Evolutionary conservation across 1,140 invertebrate species (phyloP), one percentile per base, ranked within the genome.

Genomic region (Belonocnema kinseyi): DNA sequence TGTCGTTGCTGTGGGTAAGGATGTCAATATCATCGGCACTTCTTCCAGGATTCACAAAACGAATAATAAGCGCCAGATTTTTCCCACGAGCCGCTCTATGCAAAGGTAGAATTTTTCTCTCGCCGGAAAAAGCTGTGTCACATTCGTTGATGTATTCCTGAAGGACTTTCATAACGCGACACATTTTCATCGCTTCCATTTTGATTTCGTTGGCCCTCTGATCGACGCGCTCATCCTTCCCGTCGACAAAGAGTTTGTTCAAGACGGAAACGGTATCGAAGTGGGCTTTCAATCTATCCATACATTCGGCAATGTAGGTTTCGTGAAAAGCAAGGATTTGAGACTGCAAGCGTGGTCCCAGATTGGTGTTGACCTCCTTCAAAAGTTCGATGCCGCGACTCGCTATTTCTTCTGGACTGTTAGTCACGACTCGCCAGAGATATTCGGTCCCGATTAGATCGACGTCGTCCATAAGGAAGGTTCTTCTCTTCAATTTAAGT

Each of bases 371-470:
- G 73, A 98, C 97, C 93, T 98, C 97, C 85, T 97, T 96, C 54
- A 99, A 91, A 72, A 99, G 92, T 91, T 97, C 95, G 80, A 98
- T 98, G 17, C 97, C 98, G 86, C 97, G 94, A 84, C 94, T 94
- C 33, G 97, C 97, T 81, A 99, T 98, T 84, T 98, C 97, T 86
- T 99, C 97, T 14, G 94, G 94, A 81, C 97, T 96, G 80, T 96
- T 95, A 13, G 97, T 95, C 72, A 98, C 96, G 50, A 97, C 96
- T 88, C 97, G 94, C 98, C 98, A 99, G 77, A 99, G 93, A 93
- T 99, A 99, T 92, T 99, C 98, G 83, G 97, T 94, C 78, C 98
- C 98, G 87, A 99, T 98, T 81, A 99, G 94, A 93, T 99, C 97
- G 78, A 95, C 93, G 89, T 97, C 96, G 88, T 97, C 96, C 90